phyloP scores from a whole-genome alignment of 2,113 vertebrate genomes.

The Amphiprion percula region DNA sequence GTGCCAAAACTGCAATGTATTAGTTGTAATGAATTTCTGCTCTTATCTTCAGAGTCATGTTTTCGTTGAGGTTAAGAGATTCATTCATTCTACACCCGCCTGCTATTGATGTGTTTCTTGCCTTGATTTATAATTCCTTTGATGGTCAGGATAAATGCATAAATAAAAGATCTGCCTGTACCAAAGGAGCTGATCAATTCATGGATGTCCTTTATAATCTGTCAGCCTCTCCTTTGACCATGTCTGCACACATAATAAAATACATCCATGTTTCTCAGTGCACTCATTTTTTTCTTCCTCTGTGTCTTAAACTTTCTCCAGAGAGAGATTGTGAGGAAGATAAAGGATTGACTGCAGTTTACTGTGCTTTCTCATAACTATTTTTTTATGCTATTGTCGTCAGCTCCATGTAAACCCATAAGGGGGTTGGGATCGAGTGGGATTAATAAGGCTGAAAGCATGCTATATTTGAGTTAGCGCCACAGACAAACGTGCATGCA shows the following conservation, averaged over 20 bases:
- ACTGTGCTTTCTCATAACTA: not conserved
- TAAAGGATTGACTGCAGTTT: not conserved
- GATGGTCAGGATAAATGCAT: slow-evolving; percentile 37
- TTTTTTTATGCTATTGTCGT: slow-evolving; percentile 3
- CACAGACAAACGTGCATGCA: slow-evolving; percentile 12
- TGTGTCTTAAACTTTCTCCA: not conserved
- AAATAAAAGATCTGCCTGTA: slow-evolving; percentile 50
- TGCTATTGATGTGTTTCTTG: not conserved
- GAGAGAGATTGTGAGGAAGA: not conserved
- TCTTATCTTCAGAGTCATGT: not conserved
- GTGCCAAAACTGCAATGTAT: not conserved
- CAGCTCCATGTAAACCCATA: slow-evolving; percentile 9
- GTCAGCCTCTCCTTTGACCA: slow-evolving; percentile 23
- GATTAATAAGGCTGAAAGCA: slow-evolving; percentile 30
- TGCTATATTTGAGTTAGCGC: not conserved
- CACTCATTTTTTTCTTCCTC: not conserved
- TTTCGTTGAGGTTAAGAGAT: slow-evolving; percentile 8
- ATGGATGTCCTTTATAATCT: slow-evolving; percentile 37
- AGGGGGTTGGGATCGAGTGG: not conserved
- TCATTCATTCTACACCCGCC: slow-evolving; percentile 1
- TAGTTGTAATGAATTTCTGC: not conserved
- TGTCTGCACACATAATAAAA: slow-evolving; percentile 7
- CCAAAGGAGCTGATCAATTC: slow-evolving; percentile 45
- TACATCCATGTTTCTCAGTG: not conserved
- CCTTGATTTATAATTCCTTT: slow-evolving; percentile 58